These are phyloP conservation scores for Leucophenga varia DNA, from an alignment of 1,140 invertebrate species.

Conservation along the genomic window DNA sequence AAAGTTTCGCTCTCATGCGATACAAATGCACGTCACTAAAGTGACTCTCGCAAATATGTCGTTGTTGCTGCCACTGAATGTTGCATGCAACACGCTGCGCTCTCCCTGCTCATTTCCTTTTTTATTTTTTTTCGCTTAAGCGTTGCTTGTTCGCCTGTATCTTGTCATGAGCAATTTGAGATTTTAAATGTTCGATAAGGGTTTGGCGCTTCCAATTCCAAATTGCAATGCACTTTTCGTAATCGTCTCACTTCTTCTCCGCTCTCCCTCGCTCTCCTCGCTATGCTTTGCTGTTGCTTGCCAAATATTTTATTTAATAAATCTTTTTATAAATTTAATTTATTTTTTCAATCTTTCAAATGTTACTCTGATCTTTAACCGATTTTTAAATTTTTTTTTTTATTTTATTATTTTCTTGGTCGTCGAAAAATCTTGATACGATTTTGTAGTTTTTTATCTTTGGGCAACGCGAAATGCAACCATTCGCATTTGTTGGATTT, in stretches of 20 bases:
- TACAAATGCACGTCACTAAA: too few species aligned
- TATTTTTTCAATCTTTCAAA: constrained; percentile 49
- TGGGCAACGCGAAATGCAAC: background rate
- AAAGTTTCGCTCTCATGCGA: background rate
- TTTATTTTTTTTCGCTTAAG: background rate
- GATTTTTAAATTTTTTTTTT: too few species aligned
- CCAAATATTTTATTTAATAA: constrained; percentile 45
- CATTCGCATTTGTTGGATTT: background rate
- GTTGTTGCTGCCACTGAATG: background rate
- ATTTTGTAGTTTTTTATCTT: constrained; percentile 18
- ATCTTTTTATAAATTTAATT: constrained; percentile 51
- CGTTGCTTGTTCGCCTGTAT: background rate
- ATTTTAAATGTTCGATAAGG: constrained; percentile 38
- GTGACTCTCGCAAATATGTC: too few species aligned
- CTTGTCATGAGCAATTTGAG: constrained; percentile 17
- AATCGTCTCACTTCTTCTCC: too few species aligned
- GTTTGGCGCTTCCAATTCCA: constrained; percentile 3
- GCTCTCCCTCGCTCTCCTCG: background rate
- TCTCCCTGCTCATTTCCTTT: background rate
- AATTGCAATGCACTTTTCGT: too few species aligned
- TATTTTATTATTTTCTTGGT: background rate
- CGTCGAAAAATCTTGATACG: constrained; percentile 11
- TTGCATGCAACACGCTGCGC: background rate
- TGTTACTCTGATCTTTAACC: constrained; percentile 4
- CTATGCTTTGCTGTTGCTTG: constrained; percentile 8